phyloP scores from a whole-genome alignment of 1,140 invertebrate species.

The Maconellicoccus hirsutus region DNA sequence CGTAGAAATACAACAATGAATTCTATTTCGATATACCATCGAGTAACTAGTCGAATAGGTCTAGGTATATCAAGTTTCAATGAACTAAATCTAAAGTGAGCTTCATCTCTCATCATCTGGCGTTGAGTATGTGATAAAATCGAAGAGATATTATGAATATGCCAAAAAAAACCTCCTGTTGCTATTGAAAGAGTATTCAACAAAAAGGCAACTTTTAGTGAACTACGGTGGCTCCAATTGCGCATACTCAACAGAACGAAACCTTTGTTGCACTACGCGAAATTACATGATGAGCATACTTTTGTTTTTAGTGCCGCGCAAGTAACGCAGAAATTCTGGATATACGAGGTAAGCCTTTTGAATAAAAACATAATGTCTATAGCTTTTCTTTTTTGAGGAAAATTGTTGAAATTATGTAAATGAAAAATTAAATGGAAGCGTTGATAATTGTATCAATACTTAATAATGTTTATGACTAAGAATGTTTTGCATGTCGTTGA shows the following conservation, averaged over 20 bases:
- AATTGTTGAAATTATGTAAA: no score
- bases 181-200: background rate
- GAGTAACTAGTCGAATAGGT: no score
- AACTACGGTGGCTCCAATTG: background rate
- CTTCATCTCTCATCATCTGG: background rate
- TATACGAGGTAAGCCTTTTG: background rate
- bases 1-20: no score
- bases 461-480: no score
- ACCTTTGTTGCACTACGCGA: background rate
- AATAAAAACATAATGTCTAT: no score
- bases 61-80: no score
- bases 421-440: no score
- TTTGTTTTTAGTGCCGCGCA: background rate
- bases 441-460: no score
- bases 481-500: no score
- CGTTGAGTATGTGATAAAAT: background rate
- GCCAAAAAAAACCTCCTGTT: conserved; percentile 1
- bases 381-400: no score
- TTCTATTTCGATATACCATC: no score
- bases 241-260: background rate
- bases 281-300: background rate
- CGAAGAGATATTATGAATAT: background rate
- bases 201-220: background rate
- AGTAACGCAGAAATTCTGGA: background rate
- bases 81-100: no score